A percentile compares a stretch with the other conserved stretches of the same genome.
Conservation (phyloP, 2,888 invertebrate genomes). For the Ormia ochracea region DNA sequence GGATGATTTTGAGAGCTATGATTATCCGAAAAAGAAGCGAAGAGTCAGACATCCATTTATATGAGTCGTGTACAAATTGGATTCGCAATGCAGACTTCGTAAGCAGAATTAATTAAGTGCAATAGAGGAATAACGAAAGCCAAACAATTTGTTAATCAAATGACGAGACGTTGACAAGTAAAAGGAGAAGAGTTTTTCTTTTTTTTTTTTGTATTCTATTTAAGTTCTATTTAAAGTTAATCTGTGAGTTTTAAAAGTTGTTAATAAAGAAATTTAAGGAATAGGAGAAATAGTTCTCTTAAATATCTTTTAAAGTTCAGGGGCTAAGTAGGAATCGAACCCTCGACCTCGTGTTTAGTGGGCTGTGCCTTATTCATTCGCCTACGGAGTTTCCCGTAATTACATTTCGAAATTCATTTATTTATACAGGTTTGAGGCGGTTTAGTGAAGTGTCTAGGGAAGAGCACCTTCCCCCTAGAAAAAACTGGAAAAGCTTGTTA, state of each 20-base stretch:
- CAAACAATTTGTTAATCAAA: conserved; percentile 23
- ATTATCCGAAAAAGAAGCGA: conserved; percentile 74
- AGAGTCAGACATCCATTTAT: conserved; percentile 74
- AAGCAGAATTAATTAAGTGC: conserved; percentile 22
- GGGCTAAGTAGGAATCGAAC: no score
- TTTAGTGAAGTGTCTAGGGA: no score
- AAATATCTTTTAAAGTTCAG: no score
- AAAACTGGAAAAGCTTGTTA: no score
- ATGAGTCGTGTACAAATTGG: conserved; percentile 53
- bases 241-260: not conserved
- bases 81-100: not conserved
- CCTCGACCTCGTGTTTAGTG: no score
- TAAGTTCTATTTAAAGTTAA: not conserved
- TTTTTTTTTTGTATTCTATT: not conserved
- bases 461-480: no score
- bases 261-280: not conserved
- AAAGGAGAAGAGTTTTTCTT: not conserved
- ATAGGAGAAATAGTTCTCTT: no score
- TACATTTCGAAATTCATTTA: no score
- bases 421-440: no score
- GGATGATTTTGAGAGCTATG: conserved; percentile 75
- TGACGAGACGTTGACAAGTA: not conserved
- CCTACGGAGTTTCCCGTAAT: no score
- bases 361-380: no score
- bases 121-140: conserved; percentile 18